Evolutionary conservation across 2,797 vertebrate genomes (phyloP), one percentile per base, ranked within the genome.

Genomic region (Microhierax caerulescens): DNA sequence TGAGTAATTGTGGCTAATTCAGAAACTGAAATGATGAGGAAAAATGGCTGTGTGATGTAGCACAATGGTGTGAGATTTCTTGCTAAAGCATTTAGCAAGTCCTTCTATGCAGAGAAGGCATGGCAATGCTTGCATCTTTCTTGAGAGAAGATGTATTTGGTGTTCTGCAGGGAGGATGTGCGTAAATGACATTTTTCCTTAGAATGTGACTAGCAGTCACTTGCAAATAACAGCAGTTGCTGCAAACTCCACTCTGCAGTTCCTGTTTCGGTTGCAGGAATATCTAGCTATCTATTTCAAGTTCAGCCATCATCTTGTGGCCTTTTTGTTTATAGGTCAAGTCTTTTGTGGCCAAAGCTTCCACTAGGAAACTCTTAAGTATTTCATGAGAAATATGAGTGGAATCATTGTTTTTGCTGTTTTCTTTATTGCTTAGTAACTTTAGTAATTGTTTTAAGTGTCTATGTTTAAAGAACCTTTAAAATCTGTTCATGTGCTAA

Each of bases 321-420:
- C 96, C 93, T 96, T 89, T 95, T 27, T 93, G 92, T 90, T 92
- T 96, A 84, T 36, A 86, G 95, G 93, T 97, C 88, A 95, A 11
- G 92, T 82, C 91, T 95, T 93, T 60, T 92, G 93, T 93, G 96
- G 60, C 85, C 88, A 79, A 59, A 97, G 45, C 85, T 93, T 97
- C 86, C 88, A 96, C 74, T 95, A 86, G 86, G 79, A 95, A 96
- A 19, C 73, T 94, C 3, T 0, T 0, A 80, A 76, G 5, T 95
- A 88, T 88, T 90, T 93, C 36, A 1, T 95, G 93, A 94, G 95
- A 97, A 95, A 93, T 95, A 93, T 88, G 92, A 94, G 34, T 81
- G 88, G 88, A 96, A 95, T 93, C 45, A 11, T 80, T 1, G n/a
- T 81, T 84, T 92, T 60, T 68, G 65, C 51, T 81, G 92, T 88